Evolutionary conservation across 2,888 invertebrate species (phyloP).

Genomic region (Plutella xylostella): DNA sequence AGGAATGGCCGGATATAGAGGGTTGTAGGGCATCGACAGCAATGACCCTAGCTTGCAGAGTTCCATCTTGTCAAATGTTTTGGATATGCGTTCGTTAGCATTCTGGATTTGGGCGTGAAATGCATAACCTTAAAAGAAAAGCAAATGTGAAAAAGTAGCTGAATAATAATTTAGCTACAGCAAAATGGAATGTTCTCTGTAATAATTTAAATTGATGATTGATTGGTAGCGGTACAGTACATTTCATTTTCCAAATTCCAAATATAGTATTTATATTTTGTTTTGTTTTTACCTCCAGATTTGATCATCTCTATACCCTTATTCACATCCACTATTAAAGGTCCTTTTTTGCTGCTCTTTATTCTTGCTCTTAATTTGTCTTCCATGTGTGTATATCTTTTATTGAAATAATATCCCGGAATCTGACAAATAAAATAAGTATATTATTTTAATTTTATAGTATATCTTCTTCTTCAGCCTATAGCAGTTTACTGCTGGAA

Average conservation of each 20-base stretch:
- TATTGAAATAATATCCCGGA: not conserved
- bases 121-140: constrained; percentile 50
- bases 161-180: too few species aligned
- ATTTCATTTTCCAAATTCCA: too few species aligned
- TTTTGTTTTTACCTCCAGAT: constrained; percentile 34
- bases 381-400: constrained; percentile 24
- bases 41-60: constrained; percentile 57
- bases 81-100: constrained; percentile 46
- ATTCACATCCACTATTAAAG: constrained; percentile 27
- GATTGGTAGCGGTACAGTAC: too few species aligned
- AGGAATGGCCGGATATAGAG: constrained; percentile 30
- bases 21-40: constrained; percentile 33
- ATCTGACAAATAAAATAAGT: too few species aligned
- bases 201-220: too few species aligned
- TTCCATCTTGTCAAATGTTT: constrained; percentile 46
- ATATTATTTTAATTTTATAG: too few species aligned
- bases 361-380: constrained; percentile 40
- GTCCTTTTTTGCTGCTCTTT: constrained; percentile 35
- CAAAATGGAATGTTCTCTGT: too few species aligned
- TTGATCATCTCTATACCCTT: constrained; percentile 44
- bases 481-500: too few species aligned
- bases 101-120: constrained; percentile 57
- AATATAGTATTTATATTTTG: too few species aligned
- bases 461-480: too few species aligned
- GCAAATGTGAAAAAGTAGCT: too few species aligned